Evolutionary conservation across 1,140 invertebrate species (phyloP), one percentile per base, ranked within the genome.

Genomic region (Aphaenogaster rudis): DNA sequence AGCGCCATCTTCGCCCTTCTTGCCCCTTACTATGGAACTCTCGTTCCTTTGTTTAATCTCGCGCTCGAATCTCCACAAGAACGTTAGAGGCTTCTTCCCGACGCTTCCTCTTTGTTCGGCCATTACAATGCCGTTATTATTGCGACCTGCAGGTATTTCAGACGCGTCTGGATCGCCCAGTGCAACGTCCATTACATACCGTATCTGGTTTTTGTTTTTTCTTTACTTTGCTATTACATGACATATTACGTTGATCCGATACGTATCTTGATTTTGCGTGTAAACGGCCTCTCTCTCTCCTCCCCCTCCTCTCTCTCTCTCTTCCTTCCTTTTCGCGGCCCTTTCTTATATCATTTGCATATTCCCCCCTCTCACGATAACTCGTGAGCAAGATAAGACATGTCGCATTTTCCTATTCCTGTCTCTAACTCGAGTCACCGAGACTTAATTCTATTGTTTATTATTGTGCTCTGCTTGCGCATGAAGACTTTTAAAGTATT

Each of bases 41-140:
- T 81, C 86, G 76, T 92, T 91, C 93, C 92, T 93, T 91, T 93
- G 92, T 93, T 94, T 94, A 94, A 94, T 94, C 92, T 92, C 91
- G 89, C 81, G 87, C 69, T 64, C 76, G 79, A 33, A 86, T 82
- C 82, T 86, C 50, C 42, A 69, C 48, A 36, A 63, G 33, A 17
- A 63, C 21, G 54, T 82, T 76, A 57, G 66, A 28, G 61, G 36
- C 63, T 69, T 79, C 74, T 78, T 85, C 63, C 48, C 42, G 7
- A 48, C 39, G 21, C 59, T 59, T 78, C 28, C 52, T 67, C 50
- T 66, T 66, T 48, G 72, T 86, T 79, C 28, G 36, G 6, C 17
- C 8, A 63, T 84, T 76, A 81, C 48, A 54, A 15, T 54, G 54
- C n/a, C 28, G 28, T 54, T 59, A 59, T 59, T 45, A 69, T 59